phyloP scores from a whole-genome alignment of 2,888 invertebrate species.

The Rhamnusium bicolor region DNA sequence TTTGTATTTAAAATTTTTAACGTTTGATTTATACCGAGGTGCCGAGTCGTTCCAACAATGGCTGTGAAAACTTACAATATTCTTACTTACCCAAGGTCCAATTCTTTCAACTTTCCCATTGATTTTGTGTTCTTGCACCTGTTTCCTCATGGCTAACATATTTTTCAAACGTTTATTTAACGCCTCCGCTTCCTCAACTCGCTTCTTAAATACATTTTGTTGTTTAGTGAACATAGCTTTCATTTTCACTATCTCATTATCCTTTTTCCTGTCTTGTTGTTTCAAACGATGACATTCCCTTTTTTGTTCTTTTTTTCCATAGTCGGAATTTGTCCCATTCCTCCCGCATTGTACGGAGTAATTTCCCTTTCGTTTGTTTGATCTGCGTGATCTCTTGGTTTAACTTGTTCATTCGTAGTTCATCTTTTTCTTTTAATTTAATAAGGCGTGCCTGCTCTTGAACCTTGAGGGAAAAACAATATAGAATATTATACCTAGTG shows the following conservation, averaged over 20 bases:
- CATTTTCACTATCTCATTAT: conserved; percentile 86
- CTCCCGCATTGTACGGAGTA: conserved; percentile 86
- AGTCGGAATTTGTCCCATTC: conserved; percentile 88
- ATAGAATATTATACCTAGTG: conserved; percentile 16
- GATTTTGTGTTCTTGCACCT: conserved; percentile 71
- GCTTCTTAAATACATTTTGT: conserved; percentile 87
- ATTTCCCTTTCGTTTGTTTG: conserved; percentile 87
- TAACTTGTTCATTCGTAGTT: conserved; percentile 82
- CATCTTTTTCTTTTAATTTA: conserved; percentile 87
- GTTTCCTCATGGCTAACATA: conserved; percentile 77
- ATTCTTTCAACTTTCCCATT: conserved; percentile 65
- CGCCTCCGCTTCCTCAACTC: conserved; percentile 91
- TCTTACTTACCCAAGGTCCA: conserved; percentile 63
- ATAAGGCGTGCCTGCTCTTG: conserved; percentile 71
- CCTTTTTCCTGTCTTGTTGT: conserved; percentile 86
- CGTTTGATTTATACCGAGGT: too few species aligned
- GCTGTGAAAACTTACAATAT: too few species aligned
- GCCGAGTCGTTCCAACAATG: too few species aligned
- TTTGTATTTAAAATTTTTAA: conserved; percentile 87
- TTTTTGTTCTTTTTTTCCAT: conserved; percentile 79
- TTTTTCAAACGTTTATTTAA: conserved; percentile 88
- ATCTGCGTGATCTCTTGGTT: conserved; percentile 82
- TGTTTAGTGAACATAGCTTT: conserved; percentile 85
- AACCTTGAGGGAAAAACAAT: conserved; percentile 48
- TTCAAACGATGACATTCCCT: conserved; percentile 74